A percentile compares a stretch with the other conserved stretches of the same genome.
phyloP scores from a whole-genome alignment of 2,797 vertebrate species.

The Scyliorhinus canicula region DNA sequence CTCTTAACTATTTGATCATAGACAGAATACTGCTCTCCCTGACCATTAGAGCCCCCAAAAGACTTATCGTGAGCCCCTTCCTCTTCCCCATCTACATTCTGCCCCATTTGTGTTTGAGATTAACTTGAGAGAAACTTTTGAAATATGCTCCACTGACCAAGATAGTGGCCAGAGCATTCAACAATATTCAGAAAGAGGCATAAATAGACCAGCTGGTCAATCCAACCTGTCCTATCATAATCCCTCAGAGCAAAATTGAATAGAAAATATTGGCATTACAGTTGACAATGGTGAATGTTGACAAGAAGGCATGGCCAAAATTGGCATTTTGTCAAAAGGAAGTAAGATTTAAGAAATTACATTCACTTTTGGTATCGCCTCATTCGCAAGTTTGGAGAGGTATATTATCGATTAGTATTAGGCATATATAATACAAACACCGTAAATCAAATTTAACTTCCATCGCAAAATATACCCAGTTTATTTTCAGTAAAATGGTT shows the following conservation, averaged over 20 bases:
- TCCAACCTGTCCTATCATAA: background rate
- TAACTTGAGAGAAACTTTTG: background rate
- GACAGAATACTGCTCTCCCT: background rate
- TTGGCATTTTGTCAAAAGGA: background rate
- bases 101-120: background rate
- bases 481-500: slow-evolving; percentile 3
- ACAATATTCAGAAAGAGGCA: background rate
- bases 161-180: background rate
- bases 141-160: background rate
- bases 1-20: background rate
- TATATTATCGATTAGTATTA: background rate
- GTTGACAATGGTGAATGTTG: background rate
- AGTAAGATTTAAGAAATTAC: background rate
- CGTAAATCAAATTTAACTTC: background rate
- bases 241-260: background rate
- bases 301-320: background rate
- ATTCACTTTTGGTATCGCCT: background rate
- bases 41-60: background rate
- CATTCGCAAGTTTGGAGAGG: background rate
- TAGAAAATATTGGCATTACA: background rate
- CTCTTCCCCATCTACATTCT: background rate
- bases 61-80: background rate
- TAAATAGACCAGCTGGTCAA: background rate
- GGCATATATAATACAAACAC: background rate
- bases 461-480: background rate